Percentiles rank a stretch among this genome's conserved stretches.
Conservation (phyloP, 2,113 vertebrate species). For the Xenotilapia caudafasciata region DNA sequence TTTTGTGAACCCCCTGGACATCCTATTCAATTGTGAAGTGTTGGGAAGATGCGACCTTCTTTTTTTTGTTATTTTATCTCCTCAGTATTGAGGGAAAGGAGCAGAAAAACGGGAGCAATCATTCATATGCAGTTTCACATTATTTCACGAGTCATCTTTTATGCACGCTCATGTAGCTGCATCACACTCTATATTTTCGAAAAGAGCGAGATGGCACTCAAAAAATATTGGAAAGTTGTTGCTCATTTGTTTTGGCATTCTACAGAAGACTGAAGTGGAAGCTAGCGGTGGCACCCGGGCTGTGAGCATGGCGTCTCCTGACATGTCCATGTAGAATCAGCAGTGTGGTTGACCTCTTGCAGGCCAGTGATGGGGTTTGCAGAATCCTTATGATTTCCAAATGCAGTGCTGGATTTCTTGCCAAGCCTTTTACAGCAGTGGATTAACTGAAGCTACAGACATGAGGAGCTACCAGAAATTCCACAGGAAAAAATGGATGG, state of each 20-base stretch:
- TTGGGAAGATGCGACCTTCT: neutral
- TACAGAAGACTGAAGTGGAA: neutral
- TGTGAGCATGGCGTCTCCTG: neutral
- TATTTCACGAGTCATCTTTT: conserved; percentile 24
- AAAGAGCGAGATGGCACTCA: neutral
- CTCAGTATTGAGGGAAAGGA: neutral
- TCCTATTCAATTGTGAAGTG: neutral
- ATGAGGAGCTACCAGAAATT: neutral
- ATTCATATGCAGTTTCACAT: neutral
- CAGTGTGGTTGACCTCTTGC: neutral
- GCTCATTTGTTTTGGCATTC: neutral
- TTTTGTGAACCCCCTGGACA: neutral
- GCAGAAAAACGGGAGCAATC: neutral
- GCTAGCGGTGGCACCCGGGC: neutral
- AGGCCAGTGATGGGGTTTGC: neutral
- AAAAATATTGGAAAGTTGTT: neutral
- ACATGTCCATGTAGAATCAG: neutral
- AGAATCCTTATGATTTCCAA: neutral
- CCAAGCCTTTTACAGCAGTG: neutral
- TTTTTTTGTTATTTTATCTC: neutral
- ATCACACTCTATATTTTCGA: neutral
- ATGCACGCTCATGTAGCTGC: conserved; percentile 1
- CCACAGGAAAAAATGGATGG: neutral
- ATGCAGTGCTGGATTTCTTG: neutral
- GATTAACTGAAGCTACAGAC: neutral